Evolutionary conservation across 1,140 invertebrate genomes (phyloP).

Genomic region (Xylocopa sonorina): DNA sequence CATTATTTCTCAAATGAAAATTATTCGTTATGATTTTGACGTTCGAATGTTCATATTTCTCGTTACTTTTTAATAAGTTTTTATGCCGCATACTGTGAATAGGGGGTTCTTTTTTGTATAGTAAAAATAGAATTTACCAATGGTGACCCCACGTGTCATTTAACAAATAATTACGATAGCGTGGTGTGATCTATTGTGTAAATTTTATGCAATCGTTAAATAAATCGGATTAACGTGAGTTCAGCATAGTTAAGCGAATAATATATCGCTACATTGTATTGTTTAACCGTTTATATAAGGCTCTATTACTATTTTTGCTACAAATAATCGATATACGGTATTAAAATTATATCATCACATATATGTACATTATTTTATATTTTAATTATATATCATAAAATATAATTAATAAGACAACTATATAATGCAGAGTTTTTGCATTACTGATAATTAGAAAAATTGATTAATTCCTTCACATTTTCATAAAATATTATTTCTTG

Average conservation of each 20-base stretch:
- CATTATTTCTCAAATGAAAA: not conserved
- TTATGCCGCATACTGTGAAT: constrained; percentile 14
- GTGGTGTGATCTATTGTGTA: not conserved
- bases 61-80: constrained; percentile 24
- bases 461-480: too few relatives aligned
- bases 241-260: not conserved
- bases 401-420: not conserved
- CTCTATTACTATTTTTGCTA: constrained; percentile 22
- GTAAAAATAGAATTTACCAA: constrained; percentile 42
- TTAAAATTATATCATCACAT: constrained; percentile 1
- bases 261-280: not conserved
- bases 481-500: too few relatives aligned
- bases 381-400: not conserved
- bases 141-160: constrained; percentile 25
- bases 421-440: not conserved
- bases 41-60: not conserved
- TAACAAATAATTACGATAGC: constrained; percentile 6
- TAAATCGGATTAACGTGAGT: not conserved
- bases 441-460: too few relatives aligned
- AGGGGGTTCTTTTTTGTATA: not conserved
- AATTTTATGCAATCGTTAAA: not conserved
- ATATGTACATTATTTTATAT: not conserved
- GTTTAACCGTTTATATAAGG: not conserved
- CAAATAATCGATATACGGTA: constrained; percentile 29
- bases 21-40: not conserved